phyloP scores from a whole-genome alignment of 2,888 invertebrate species.

The Acholoe squamosa region DNA sequence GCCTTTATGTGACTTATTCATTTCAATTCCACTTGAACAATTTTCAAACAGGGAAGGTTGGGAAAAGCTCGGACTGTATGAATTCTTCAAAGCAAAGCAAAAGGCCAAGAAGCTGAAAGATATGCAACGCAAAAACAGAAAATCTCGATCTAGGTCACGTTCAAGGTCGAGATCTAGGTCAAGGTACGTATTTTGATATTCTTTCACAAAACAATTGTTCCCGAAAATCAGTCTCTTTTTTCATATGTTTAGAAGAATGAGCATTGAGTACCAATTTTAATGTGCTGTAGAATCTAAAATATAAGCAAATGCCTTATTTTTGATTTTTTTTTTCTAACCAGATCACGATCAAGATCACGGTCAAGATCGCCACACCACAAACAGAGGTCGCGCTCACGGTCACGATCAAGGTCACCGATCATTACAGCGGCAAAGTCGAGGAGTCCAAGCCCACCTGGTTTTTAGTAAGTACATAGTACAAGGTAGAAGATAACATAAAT shows the following conservation, averaged over 20 bases:
- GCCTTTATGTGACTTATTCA: not conserved
- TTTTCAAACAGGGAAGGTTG: constrained; percentile 91
- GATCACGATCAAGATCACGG: constrained; percentile 69
- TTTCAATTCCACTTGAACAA: not conserved
- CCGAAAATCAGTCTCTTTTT: too few species aligned
- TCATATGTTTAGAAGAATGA: too few species aligned
- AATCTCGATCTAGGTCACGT: constrained; percentile 72
- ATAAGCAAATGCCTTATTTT: too few species aligned
- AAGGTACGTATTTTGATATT: not conserved
- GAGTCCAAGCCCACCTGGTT: constrained; percentile 89
- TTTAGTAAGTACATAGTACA: constrained; percentile 75
- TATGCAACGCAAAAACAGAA: constrained; percentile 70
- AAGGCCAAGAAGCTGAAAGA: constrained; percentile 94
- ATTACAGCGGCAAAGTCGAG: constrained; percentile 74
- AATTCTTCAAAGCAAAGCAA: constrained; percentile 98
- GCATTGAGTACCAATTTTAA: too few species aligned
- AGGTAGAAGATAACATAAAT: not conserved
- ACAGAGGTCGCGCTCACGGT: constrained; percentile 81
- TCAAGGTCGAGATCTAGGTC: constrained; percentile 73
- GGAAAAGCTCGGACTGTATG: constrained; percentile 98
- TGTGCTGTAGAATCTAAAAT: too few species aligned
- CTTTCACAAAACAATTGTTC: too few species aligned
- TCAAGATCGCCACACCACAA: constrained; percentile 73
- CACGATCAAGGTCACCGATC: constrained; percentile 70
- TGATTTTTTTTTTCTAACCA: not conserved